Percentiles rank a stretch among this genome's conserved stretches.
Conservation (phyloP, 30 jellyfish, hydroid and myxozoan genomes). For the Hydra vulgaris region DNA sequence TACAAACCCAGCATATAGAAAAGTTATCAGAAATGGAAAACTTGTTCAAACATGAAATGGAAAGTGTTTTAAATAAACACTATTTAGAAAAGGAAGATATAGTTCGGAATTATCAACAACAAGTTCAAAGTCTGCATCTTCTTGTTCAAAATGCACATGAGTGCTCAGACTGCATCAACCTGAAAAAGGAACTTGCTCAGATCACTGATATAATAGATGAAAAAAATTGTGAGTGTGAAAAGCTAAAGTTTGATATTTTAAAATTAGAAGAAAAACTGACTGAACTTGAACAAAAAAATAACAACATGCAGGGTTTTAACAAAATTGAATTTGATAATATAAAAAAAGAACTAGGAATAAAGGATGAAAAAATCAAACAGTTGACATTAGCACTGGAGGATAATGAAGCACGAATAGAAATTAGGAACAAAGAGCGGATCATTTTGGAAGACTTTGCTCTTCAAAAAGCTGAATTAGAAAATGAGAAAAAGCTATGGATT, state of each 20-base stretch:
- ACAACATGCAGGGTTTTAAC: too few relatives aligned
- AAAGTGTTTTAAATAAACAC: background rate
- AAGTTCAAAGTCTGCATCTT: background rate
- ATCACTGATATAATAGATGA: slow-evolving; percentile 10
- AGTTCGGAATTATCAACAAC: background rate
- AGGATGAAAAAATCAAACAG: slow-evolving; percentile 9
- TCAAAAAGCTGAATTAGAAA: slow-evolving; percentile 11
- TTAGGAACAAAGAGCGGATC: background rate
- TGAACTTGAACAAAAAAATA: background rate
- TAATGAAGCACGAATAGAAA: slow-evolving; percentile 5
- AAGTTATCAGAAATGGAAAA: background rate
- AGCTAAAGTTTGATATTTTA: slow-evolving; percentile 12
- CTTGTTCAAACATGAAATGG: background rate
- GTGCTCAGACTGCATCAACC: slow-evolving; percentile 7
- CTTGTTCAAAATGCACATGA: background rate
- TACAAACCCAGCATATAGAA: background rate
- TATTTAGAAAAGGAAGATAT: background rate
- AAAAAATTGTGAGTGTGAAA: slow-evolving; percentile 27
- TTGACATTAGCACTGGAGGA: slow-evolving; percentile 19
- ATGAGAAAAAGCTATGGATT: slow-evolving; percentile 50
- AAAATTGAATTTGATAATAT: background rate
- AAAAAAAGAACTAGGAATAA: background rate
- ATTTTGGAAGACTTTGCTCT: slow-evolving; percentile 2
- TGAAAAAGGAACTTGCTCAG: slow-evolving; percentile 25
- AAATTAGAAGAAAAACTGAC: slow-evolving; percentile 21